A percentile compares a stretch with the other conserved stretches of the same genome.
phyloP scores from a whole-genome alignment of 2,888 invertebrate species.

The Eudasyphora cyanicolor region DNA sequence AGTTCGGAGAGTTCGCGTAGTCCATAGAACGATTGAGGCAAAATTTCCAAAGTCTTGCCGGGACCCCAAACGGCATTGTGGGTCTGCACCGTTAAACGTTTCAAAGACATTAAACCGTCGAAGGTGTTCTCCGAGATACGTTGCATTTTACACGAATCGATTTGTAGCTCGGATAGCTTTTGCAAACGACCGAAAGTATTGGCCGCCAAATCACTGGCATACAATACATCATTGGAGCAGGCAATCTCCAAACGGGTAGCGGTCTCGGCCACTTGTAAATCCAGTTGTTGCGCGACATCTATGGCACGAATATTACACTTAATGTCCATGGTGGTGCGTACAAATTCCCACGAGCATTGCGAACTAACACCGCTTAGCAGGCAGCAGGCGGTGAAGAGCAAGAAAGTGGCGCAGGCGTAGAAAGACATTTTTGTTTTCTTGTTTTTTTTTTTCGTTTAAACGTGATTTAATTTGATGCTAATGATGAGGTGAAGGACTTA shows the following conservation, averaged over 20 bases:
- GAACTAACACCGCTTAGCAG: conserved; percentile 67
- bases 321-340: conserved; percentile 79
- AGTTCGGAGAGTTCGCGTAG: conserved; percentile 89
- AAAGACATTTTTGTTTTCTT: conserved; percentile 39
- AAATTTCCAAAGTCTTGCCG: conserved; percentile 87
- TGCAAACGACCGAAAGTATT: conserved; percentile 87
- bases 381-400: conserved; percentile 53
- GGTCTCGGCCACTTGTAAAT: conserved; percentile 83
- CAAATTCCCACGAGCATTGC: conserved; percentile 80
- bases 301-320: conserved; percentile 78
- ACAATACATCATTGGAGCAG: conserved; percentile 89
- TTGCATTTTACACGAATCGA: conserved; percentile 90
- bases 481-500: conserved; percentile 23
- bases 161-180: conserved; percentile 87
- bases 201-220: conserved; percentile 87
- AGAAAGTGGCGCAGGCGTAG: conserved; percentile 67
- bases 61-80: conserved; percentile 90
- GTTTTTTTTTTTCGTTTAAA: background rate
- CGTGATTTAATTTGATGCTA: conserved; percentile 24
- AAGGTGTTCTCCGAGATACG: conserved; percentile 89
- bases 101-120: conserved; percentile 89
- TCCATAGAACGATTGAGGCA: conserved; percentile 86
- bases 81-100: conserved; percentile 88
- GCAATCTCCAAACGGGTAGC: conserved; percentile 87
- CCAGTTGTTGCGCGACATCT: conserved; percentile 73